Evolutionary conservation across 2,888 invertebrate species (phyloP), one percentile per base, ranked within the genome.

Genomic region (Macrosoma leucophasiata): DNA sequence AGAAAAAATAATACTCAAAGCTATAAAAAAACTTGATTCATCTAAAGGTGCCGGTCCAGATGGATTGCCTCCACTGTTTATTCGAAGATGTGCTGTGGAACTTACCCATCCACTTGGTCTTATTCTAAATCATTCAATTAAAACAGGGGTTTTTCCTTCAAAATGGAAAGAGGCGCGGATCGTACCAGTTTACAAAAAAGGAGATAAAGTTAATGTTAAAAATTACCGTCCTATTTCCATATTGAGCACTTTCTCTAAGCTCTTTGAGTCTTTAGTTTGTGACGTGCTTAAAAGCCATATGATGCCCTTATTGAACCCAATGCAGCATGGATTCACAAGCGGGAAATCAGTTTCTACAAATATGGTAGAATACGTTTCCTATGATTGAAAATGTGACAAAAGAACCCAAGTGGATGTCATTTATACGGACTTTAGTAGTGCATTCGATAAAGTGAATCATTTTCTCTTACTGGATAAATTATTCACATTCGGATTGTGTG

Each of bases 381-480:
- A n/a, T n/a, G n/a, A n/a, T n/a, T n/a, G n/a, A n/a, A n/a, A n/a
- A n/a, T n/a, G n/a, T 34, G 33, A 32, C 8, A 13, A 23, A 11
- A 26, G 29, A 3, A 29, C 7, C 3, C 47, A 39, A 26, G 41
- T 46, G 6, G 42, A 43, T 13, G 36, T 23, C 11, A 20, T 43
- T 11, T 39, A 43, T 25, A 35, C 35, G 6, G 37, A 44, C n/a
- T 39, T 33, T 9, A 24, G 28, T 1, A 44, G 41, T 14, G 39
- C 41, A 5, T 44, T 44, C 32, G 41, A 41, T 24, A 41, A 36
- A 31, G 33, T 39, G 17, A 11, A 18, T 17, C 31, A 31, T 9
- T 13, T 6, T 2, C 8, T 31, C 11, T 10, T 31, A 1, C 18
- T 18, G 2, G 6, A 18, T 13, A 31, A 31, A 24, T 14, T 23